Evolutionary conservation across 2,113 vertebrate genomes (phyloP).

Genomic region (Dasypus novemcinctus): DNA sequence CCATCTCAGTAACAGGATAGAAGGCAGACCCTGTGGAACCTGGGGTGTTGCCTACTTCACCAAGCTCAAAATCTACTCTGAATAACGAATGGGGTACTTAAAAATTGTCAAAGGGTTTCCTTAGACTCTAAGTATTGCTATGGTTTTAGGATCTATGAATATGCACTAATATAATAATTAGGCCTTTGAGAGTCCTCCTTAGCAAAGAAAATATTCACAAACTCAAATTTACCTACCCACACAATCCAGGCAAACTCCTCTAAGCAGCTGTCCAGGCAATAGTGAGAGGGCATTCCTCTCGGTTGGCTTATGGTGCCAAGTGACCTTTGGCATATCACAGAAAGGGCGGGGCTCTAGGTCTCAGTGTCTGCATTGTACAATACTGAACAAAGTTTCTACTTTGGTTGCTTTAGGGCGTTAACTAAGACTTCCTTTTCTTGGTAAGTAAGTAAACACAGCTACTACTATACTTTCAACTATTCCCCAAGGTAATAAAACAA

Average conservation of each 20-base stretch:
- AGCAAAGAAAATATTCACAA: slow-evolving; percentile 65
- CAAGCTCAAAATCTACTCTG: slow-evolving; percentile 35
- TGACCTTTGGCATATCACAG: slow-evolving; percentile 65
- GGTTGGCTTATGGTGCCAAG: slow-evolving; percentile 23
- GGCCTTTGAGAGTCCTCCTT: slow-evolving; percentile 46
- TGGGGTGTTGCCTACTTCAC: neutral
- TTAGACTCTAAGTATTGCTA: slow-evolving; percentile 30
- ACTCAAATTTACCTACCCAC: slow-evolving; percentile 45
- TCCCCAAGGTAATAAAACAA: neutral
- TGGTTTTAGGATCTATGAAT: slow-evolving; percentile 48
- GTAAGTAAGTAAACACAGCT: slow-evolving; percentile 61
- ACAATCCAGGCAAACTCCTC: slow-evolving; percentile 23
- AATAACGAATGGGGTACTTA: slow-evolving; percentile 10
- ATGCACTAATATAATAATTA: slow-evolving; percentile 34
- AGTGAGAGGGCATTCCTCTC: slow-evolving; percentile 24
- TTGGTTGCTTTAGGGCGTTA: slow-evolving; percentile 70
- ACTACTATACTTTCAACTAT: neutral
- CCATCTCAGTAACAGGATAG: neutral
- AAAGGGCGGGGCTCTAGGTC: slow-evolving; percentile 11
- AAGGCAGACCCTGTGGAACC: neutral
- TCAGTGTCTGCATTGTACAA: neutral
- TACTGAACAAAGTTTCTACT: slow-evolving; percentile 47
- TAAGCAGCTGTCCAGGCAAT: neutral
- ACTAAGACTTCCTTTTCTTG: slow-evolving; percentile 74
- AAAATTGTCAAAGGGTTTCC: slow-evolving; percentile 24